Evolutionary conservation across 2,888 invertebrate species (phyloP).

Genomic region (Abrostola tripartita): DNA sequence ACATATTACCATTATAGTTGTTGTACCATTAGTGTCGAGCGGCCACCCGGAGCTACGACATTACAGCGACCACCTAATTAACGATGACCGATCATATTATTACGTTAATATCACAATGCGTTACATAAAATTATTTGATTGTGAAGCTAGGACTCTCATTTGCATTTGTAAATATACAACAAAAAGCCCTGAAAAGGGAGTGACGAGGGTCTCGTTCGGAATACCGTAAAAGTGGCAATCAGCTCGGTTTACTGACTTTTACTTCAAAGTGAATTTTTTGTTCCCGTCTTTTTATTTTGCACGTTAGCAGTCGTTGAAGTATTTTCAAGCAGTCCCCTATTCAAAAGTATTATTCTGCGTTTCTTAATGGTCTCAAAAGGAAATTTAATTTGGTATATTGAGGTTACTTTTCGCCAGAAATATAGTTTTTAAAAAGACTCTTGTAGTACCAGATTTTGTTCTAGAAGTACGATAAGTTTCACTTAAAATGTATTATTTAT

Average conservation of each 20-base stretch:
- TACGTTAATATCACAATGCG: conserved; percentile 38
- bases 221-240: conserved; percentile 82
- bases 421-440: conserved; percentile 18
- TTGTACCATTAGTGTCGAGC: not conserved
- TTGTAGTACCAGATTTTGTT: conserved; percentile 17
- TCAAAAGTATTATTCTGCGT: conserved; percentile 57
- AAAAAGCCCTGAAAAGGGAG: conserved; percentile 73
- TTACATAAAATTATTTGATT: conserved; percentile 54
- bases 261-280: conserved; percentile 77
- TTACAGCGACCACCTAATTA: conserved; percentile 29
- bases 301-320: conserved; percentile 63
- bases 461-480: conserved; percentile 30
- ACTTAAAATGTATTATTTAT: conserved; percentile 56
- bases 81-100: conserved; percentile 17
- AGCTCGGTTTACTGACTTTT: conserved; percentile 77
- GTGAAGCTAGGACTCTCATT: conserved; percentile 61
- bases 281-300: conserved; percentile 70
- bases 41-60: not conserved
- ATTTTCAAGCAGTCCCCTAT: conserved; percentile 65
- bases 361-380: conserved; percentile 51
- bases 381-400: conserved; percentile 34
- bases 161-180: conserved; percentile 75
- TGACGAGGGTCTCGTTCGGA: conserved; percentile 79
- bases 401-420: conserved; percentile 23
- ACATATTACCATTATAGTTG: not conserved